Evolutionary conservation across 2,888 invertebrate species (phyloP), one percentile per base, ranked within the genome.

Genomic region (Andrena marginata): DNA sequence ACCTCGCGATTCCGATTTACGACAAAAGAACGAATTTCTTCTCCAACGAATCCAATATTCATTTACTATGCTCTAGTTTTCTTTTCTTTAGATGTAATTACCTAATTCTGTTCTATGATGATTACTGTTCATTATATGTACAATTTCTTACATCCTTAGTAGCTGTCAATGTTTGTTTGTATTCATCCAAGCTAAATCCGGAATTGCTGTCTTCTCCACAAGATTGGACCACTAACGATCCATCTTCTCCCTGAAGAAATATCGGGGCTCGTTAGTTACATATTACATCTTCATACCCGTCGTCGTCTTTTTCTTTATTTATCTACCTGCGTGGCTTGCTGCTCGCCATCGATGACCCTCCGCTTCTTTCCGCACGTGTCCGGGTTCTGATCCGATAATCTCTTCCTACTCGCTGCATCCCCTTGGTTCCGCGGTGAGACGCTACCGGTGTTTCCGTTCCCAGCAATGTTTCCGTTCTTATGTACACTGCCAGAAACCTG

Each of bases 191-290:
- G 83, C 92, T 93, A 87, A 92, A 93, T 73, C 91, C 92, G 70
- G 93, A 93, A 87, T 93, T 93, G 87, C 93, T 93, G 85, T 93
- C 93, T 62, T 93, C 93, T 48, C 92, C 92, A 33, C 91, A 92
- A 29, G 92, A 90, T 75, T 92, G 92, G 76, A 91, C 92, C 16
- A 91, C 91, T 85, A 92, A 80, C 23, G 91, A 87, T 29, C 90
- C 89, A 48, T 92, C 92, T 80, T 93, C 93, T 60, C 89, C 90
- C 93, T 83, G 4, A 7, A n/a, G 8, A 67, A 5, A 68, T 8
- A 29, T 42, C 31, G 23, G 49, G 35, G 33, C 16, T 4, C 31
- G 26, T 62, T 16, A 26, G 6, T 70, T 35, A 3, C 31, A 56
- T 29, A 8, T 6, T 16, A 4, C 56, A 51, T 33, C 20, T 35